Evolutionary conservation across 2,888 invertebrate species (phyloP), one percentile per base, ranked within the genome.

Genomic region (Pinctada fucata): DNA sequence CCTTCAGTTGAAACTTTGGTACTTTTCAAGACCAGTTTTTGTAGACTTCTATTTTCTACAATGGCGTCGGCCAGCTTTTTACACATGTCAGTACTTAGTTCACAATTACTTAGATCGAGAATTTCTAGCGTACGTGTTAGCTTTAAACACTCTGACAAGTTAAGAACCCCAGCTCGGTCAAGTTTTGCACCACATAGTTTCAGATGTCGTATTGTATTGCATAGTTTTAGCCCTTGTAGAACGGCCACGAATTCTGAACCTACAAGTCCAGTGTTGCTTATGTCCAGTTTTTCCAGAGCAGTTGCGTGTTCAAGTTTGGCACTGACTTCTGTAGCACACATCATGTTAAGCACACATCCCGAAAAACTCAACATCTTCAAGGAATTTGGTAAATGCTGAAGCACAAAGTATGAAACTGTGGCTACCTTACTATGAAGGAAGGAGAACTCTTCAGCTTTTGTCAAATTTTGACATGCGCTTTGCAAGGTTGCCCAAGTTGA

Each of bases 101-200:
- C 83, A 76, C 85, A 86, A 65, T 85, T 79, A 67, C 88, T 87
- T 3, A 91, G 81, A 78, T 90, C 88, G 16, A 91, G 86, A 13
- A 82, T 78, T 72, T 84, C 79, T 10, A 91, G 78, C 0, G 88
- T 85, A 71, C 85, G 86, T 47, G 86, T 86, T 51, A 88, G 81
- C 16, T 79, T 79, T 45, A 88, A 79, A 68, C 84, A 87, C 76
- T 88, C 87, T 4, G 84, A 78, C 10, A 89, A 79, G 8, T 86
- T 88, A 4, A 85, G 82, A 6, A 88, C 83, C 45, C 87, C 88
- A 4, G 81, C 80, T 6, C 86, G 77, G 72, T 90, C 99, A 83
- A 99, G 94, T 84, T 98, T 98, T 94, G 98, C 98, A 93, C 99
- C 99, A 2, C 99, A 98, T 83, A 99, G 93, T 93, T 98, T 98